Base-by-base conservation (phyloP, 2,113 vertebrate genomes). In the Dipodomys merriami region DNA sequence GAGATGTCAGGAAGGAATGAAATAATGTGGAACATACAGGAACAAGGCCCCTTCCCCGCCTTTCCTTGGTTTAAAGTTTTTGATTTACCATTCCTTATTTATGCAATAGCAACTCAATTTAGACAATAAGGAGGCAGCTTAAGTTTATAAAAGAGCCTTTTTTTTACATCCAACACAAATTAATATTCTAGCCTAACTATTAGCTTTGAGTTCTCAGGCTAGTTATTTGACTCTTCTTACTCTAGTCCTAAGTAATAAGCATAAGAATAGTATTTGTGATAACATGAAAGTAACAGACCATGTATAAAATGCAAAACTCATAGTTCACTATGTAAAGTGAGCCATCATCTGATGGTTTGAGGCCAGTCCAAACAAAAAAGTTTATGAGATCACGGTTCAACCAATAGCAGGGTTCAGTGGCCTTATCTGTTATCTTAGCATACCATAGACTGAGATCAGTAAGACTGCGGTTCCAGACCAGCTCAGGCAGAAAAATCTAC, bases 1-100 rank as follows among this genome's bases (percentile, higher is more conserved):
- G 82, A 96, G 89, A 84, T 93, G 80, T 49, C 7, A 71, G 76
- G n/a, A 91, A 96, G 72, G 39, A 95, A 92, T 44, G 7, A 44
- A 85, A 64, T 80, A 44, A 80, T 44, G 57, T 74, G 71, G 79
- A 90, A 76, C 60, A 44, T 15, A 62, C 7, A 67, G 22, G 7
- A 44, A 77, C 15, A 67, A 39, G 72, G 10, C 35, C 35, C 35
- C 53, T 57, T 57, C 53, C 35, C 83, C 46, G 57, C 22, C 57
- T 93, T 60, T 62, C 19, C 67, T 88, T 90, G 33, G 20, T 62
- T 91, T 89, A 83, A 86, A 53, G 57, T 69, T 74, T 94, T 91
- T 30, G 27, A 72, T 87, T 96, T 90, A 92, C 65, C n/a, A 29
- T 90, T 90, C 44, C 91, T 91, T 35, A 86, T 83, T 71, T 91